Base-by-base conservation (phyloP, 2,888 invertebrate species). In the Cinara cedri region DNA sequence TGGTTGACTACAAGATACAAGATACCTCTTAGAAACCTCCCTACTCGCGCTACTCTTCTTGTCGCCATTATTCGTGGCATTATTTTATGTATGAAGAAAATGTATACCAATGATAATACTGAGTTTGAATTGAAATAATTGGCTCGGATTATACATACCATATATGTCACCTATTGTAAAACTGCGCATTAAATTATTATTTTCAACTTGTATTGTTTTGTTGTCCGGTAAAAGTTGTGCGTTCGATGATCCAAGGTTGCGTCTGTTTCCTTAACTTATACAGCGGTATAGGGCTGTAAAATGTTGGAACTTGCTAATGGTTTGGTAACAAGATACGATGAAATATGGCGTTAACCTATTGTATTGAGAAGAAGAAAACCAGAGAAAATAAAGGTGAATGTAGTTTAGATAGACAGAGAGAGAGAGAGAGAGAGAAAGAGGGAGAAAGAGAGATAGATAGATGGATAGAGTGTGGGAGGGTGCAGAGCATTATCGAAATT, bases 301-400 rank as follows among this genome's bases (percentile, higher is more conserved):
- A 34, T 44, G 42, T 42, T 21, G 42, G 55, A 71, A 71, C 55
- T 55, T 24, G 21, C 71, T 55, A 71, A 71, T 44, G 42, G 71
- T 71, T 55, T 55, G 14, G 55, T 57, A 55, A 71, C 71, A 16
- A 55, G 70, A 70, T 70, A 55, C 55, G 71, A 57, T 42, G 42
- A 44, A 71, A 71, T 71, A 71, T 55, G 55, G 44, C 55, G 42
- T 44, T 55, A 19, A 34, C 34, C 34, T 24, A 55, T 54, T 55
- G 55, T 71, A 55, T 55, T 11, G 54, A 6, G 34, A 16, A 1
- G 16, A 44, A 19, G 24, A 44, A 71, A 24, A 44, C 21, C 14
- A 13, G 55, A 55, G 55, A 42, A 71, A 71, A 71, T 55, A 70
- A 54, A 51, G 70, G 70, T 70, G 19, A 21, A 70, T 19, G 19